Evolutionary conservation across 2,888 invertebrate species (phyloP).

Genomic region (Tetrapedia diversipes): DNA sequence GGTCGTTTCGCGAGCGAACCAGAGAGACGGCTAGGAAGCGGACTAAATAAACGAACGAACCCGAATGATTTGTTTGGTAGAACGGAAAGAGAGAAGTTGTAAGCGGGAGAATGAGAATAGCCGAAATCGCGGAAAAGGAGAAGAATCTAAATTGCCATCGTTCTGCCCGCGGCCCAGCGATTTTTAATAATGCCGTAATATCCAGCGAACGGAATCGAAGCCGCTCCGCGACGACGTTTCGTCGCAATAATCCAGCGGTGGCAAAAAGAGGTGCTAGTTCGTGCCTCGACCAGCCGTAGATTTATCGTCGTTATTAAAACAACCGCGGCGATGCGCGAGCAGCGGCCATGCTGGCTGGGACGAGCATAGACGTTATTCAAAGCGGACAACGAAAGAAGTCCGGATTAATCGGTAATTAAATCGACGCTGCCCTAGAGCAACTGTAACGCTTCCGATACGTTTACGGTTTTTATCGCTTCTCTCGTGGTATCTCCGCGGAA

Average conservation of each 20-base stretch:
- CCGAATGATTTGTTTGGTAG: slow-evolving; percentile 34
- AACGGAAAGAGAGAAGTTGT: neutral
- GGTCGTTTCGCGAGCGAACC: slow-evolving; percentile 42
- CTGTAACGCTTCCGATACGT: slow-evolving; percentile 30
- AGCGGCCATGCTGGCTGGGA: slow-evolving; percentile 25
- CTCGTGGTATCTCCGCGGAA: neutral
- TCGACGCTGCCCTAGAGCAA: slow-evolving; percentile 49
- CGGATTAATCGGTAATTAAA: slow-evolving; percentile 70
- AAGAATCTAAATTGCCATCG: slow-evolving; percentile 52
- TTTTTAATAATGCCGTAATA: slow-evolving; percentile 56
- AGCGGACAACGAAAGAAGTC: slow-evolving; percentile 51
- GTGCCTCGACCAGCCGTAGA: slow-evolving; percentile 40
- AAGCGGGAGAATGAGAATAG: slow-evolving; percentile 3
- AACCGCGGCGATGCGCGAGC: slow-evolving; percentile 60
- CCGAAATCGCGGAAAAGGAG: slow-evolving; percentile 33
- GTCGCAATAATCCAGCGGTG: slow-evolving; percentile 43
- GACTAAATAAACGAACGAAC: slow-evolving; percentile 23
- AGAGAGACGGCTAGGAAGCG: neutral
- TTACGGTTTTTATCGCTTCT: neutral
- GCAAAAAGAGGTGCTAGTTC: slow-evolving; percentile 44
- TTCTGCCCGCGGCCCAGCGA: slow-evolving; percentile 6
- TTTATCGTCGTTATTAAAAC: slow-evolving; percentile 69
- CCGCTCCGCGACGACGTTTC: slow-evolving; percentile 12
- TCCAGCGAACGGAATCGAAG: slow-evolving; percentile 18
- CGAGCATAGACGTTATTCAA: slow-evolving; percentile 60